Percentiles rank a stretch among this genome's conserved stretches.
Evolutionary conservation across 2,888 invertebrate genomes (phyloP).

Genomic region (Timandra comae): DNA sequence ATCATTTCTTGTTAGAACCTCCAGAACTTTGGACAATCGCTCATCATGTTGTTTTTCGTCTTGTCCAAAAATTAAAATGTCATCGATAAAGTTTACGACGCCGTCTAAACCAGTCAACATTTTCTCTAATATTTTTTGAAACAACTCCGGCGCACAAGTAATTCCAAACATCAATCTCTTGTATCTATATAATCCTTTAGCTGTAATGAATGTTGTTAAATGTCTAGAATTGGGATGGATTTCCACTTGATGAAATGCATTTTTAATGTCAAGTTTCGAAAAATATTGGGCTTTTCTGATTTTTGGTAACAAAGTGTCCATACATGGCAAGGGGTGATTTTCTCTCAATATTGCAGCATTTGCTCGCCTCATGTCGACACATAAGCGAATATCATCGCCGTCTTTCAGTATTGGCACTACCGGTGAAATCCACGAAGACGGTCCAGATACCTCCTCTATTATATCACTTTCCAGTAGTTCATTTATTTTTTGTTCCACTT

Average conservation of each 20-base stretch:
- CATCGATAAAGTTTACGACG: neutral
- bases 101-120: neutral
- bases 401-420: conserved; percentile 8
- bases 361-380: conserved; percentile 4
- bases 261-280: conserved; percentile 3
- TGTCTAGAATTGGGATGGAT: conserved; percentile 1
- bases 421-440: conserved; percentile 22
- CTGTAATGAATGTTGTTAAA: conserved; percentile 3
- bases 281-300: neutral
- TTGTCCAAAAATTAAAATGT: neutral
- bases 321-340: conserved; percentile 3
- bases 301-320: conserved; percentile 1
- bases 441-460: conserved; percentile 19
- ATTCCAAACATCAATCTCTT: conserved; percentile 1
- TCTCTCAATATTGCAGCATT: conserved; percentile 2
- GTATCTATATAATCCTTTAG: conserved; percentile 4
- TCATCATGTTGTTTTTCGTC: neutral
- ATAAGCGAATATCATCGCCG: neutral
- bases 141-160: conserved; percentile 2
- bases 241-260: conserved; percentile 4
- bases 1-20: conserved; percentile 1
- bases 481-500: conserved; percentile 16
- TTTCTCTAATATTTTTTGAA: neutral
- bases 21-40: neutral
- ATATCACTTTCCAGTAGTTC: conserved; percentile 19